Evolutionary conservation across 2,113 vertebrate genomes (phyloP), one percentile per base, ranked within the genome.

Genomic region (Phaethon lepturus): DNA sequence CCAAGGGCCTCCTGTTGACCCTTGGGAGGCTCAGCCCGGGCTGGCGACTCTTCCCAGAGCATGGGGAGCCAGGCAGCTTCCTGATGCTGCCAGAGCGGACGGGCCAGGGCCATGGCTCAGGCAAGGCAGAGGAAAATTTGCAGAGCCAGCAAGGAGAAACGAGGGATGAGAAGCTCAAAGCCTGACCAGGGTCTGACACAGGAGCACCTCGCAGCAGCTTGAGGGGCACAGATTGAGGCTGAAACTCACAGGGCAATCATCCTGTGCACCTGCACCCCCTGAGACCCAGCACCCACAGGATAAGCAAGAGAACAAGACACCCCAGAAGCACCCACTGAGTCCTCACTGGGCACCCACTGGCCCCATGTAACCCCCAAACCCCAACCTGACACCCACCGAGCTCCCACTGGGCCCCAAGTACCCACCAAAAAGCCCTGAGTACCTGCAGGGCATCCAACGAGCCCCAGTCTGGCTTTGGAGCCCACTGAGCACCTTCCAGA

Each of bases 321-420:
- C 33, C 23, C 38, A 17, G 8, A 9, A 38, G 26, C 35, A 42
- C 29, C 45, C 1, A 0, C 25, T 3, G 26, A 31, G 63, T 3
- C 50, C 15, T 16, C 2, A 1, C 12, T 10, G 44, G 50, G n/a
- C n/a, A 60, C n/a, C n/a, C 14, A 11, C 58, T 1, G 1, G 18
- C 12, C 10, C 23, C 4, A 1, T 5, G 25, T 13, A 10, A 7
- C 25, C 38, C 38, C 38, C 38, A 38, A 38, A 38, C 33, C 44
- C 53, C 59, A 35, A 7, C 13, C 38, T 11, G 38, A 26, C 26
- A 17, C 2, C 53, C 38, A 8, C 53, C 2, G 2, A 59, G n/a
- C 26, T 5, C 24, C 18, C 15, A 9, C 1, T 1, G 31, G 11
- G 15, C 9, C 18, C 67, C 1, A 0, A 17, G n/a, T 10, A 7